Percentiles rank a stretch among this genome's conserved stretches.
These are phyloP conservation scores for Brachionus rotundiformis DNA, from an alignment of 1,140 invertebrate species.

Conservation along the genomic window DNA sequence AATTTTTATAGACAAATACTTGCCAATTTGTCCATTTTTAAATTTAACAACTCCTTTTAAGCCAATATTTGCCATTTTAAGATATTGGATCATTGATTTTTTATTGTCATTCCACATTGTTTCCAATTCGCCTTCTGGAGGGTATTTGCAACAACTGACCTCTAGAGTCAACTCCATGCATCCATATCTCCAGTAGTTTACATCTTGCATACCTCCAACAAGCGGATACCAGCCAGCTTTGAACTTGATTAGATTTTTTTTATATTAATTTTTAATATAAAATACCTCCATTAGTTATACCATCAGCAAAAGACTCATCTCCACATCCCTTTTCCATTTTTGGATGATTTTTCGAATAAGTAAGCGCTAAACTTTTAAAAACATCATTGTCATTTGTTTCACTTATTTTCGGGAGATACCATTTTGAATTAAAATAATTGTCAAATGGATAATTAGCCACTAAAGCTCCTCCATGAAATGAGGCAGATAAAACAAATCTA, in stretches of 20 bases:
- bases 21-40: slow-evolving; percentile 14
- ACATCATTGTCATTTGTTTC: slow-evolving; percentile 35
- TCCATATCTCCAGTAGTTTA: slow-evolving; percentile 94
- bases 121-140: slow-evolving; percentile 58
- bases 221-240: slow-evolving; percentile 41
- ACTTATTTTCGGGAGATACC: neutral
- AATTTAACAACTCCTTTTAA: slow-evolving; percentile 34
- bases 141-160: slow-evolving; percentile 94
- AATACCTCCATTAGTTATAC: slow-evolving; percentile 51
- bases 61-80: slow-evolving; percentile 21
- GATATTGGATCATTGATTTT: slow-evolving; percentile 19
- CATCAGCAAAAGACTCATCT: neutral
- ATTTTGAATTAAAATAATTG: neutral
- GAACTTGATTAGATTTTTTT: neutral
- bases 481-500: slow-evolving; percentile 92
- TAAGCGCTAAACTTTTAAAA: slow-evolving; percentile 6
- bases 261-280: neutral
- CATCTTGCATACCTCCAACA: slow-evolving; percentile 90
- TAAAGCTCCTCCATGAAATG: slow-evolving; percentile 88
- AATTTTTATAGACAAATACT: slow-evolving; percentile 19
- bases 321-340: neutral
- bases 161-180: slow-evolving; percentile 99
- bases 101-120: slow-evolving; percentile 8
- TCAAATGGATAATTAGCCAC: slow-evolving; percentile 80
- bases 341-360: slow-evolving; percentile 24